Conservation (phyloP, 2,888 invertebrate genomes). For the Heliconius ismenius region DNA sequence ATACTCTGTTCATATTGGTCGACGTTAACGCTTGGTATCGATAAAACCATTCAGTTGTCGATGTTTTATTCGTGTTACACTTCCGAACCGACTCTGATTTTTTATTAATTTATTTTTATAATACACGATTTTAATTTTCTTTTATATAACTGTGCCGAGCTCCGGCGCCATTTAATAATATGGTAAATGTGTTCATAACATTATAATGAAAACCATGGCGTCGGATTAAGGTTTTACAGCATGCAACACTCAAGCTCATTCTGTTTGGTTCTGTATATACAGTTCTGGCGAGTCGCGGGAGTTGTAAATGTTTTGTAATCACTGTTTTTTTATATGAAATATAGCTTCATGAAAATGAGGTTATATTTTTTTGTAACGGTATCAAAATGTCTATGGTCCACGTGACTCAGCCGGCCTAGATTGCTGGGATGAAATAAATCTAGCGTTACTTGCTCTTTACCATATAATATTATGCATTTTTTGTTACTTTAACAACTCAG, state of each 20-base stretch:
- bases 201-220: conserved; percentile 43
- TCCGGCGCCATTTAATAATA: conserved; percentile 42
- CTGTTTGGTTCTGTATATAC: conserved; percentile 62
- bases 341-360: background rate
- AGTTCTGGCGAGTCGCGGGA: conserved; percentile 48
- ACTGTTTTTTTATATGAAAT: background rate
- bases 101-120: conserved; percentile 50
- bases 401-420: conserved; percentile 41
- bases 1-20: conserved; percentile 22
- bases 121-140: conserved; percentile 48
- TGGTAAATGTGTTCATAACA: conserved; percentile 13
- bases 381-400: conserved; percentile 32
- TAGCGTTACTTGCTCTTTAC: conserved; percentile 46
- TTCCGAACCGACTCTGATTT: conserved; percentile 55
- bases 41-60: conserved; percentile 58
- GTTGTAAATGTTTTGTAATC: conserved; percentile 33
- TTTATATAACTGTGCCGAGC: conserved; percentile 48
- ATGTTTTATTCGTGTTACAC: conserved; percentile 68
- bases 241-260: conserved; percentile 62
- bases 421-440: conserved; percentile 52
- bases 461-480: conserved; percentile 42
- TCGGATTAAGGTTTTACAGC: conserved; percentile 53
- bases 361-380: conserved; percentile 17
- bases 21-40: conserved; percentile 42
- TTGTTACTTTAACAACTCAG: conserved; percentile 43